These are phyloP conservation scores for Leucophenga maculata DNA, from an alignment of 2,888 invertebrate species.

Conservation along the genomic window DNA sequence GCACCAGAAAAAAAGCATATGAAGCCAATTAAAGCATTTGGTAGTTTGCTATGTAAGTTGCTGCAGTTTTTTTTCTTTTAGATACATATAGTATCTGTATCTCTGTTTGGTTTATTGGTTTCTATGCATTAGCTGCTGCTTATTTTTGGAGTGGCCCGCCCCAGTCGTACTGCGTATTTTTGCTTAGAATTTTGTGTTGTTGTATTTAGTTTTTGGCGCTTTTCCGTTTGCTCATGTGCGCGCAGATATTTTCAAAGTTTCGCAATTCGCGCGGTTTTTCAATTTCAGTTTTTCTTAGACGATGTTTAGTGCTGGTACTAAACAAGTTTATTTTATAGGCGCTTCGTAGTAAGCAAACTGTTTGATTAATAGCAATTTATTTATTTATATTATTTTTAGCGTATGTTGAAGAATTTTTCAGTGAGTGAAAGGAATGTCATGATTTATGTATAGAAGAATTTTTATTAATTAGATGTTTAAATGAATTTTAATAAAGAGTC, in stretches of 20 bases:
- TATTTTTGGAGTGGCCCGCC: background rate
- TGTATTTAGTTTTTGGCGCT: background rate
- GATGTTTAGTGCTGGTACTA: background rate
- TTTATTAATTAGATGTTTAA: too few species aligned
- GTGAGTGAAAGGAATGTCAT: too few species aligned
- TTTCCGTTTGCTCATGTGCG: constrained; percentile 5
- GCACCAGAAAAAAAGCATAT: background rate
- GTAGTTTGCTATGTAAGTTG: background rate
- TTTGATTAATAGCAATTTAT: background rate
- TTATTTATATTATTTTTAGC: background rate
- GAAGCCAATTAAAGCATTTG: background rate
- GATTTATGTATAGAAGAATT: too few species aligned
- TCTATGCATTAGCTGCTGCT: background rate
- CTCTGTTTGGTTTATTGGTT: background rate
- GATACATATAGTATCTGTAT: background rate
- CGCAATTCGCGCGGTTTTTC: background rate
- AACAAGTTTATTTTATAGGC: background rate
- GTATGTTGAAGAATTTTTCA: too few species aligned
- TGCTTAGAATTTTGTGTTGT: background rate
- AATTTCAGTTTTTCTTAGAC: background rate
- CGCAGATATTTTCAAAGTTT: background rate
- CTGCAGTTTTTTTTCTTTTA: background rate
- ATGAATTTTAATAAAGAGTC: too few species aligned
- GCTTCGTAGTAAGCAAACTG: background rate
- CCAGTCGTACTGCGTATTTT: background rate